A percentile compares a stretch with the other conserved stretches of the same genome.
These are phyloP conservation scores for Microhierax caerulescens DNA, from an alignment of 2,797 vertebrate genomes.

Conservation along the genomic window DNA sequence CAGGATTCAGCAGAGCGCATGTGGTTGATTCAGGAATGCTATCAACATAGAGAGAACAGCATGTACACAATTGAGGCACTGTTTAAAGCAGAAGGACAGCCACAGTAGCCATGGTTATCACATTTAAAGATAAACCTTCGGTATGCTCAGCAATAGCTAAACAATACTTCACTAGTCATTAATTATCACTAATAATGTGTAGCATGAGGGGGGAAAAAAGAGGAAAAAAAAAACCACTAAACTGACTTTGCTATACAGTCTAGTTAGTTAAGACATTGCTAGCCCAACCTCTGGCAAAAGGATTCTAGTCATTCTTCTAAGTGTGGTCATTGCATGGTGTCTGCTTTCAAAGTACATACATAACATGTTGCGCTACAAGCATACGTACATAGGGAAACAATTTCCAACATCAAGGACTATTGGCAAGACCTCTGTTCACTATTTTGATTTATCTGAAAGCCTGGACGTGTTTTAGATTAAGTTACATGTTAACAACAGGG, in stretches of 20 bases:
- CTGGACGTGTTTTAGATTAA: not conserved
- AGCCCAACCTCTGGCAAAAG: not conserved
- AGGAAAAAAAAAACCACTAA: not conserved
- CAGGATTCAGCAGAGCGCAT: not conserved
- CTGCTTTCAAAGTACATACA: not conserved
- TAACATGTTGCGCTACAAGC: not conserved
- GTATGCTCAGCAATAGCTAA: not conserved
- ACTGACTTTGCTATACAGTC: not conserved
- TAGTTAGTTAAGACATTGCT: not conserved
- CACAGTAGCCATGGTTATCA: not conserved
- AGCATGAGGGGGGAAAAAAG: too few relatives aligned
- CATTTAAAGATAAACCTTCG: not conserved
- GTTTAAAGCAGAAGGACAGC: not conserved
- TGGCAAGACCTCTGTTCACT: not conserved
- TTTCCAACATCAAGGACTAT: not conserved
- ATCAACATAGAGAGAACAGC: not conserved
- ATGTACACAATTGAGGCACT: not conserved
- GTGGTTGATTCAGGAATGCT: not conserved
- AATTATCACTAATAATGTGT: not conserved
- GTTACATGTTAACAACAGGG: not conserved
- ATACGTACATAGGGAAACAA: not conserved
- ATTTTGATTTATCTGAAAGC: not conserved
- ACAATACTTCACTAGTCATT: not conserved
- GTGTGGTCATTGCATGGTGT: not conserved
- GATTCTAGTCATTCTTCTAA: not conserved